A percentile compares a stretch with the other conserved stretches of the same genome.
Evolutionary conservation across 2,888 invertebrate genomes (phyloP).

Genomic region (Eilema sororculum): DNA sequence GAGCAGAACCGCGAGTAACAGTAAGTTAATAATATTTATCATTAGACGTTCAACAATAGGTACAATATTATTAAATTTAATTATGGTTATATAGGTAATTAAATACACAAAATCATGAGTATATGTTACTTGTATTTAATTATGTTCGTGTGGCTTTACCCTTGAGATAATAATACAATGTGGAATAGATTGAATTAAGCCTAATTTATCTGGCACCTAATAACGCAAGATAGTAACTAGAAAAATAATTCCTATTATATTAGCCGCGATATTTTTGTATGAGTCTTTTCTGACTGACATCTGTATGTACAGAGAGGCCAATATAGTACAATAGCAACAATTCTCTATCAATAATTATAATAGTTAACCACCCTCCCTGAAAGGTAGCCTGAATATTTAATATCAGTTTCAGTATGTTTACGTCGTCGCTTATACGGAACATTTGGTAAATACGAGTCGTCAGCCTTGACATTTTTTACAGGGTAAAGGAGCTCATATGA

Average conservation of each 20-base stretch:
- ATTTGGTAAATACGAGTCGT: slow-evolving; percentile 44
- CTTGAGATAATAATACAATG: background rate
- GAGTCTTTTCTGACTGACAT: background rate
- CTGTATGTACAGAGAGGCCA: background rate
- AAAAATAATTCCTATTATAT: slow-evolving; percentile 1
- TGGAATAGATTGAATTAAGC: background rate
- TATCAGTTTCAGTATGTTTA: slow-evolving; percentile 50
- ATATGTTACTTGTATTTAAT: background rate
- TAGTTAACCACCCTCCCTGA: slow-evolving; percentile 23
- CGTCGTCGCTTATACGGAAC: slow-evolving; percentile 53
- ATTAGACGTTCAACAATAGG: background rate
- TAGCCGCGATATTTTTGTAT: background rate
- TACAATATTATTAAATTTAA: no score
- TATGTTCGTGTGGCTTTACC: background rate
- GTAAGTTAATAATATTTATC: no score
- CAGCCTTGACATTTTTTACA: slow-evolving; percentile 61
- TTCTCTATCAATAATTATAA: slow-evolving; percentile 25
- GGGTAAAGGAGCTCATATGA: slow-evolving; percentile 69
- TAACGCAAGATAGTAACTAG: background rate
- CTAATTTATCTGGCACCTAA: background rate
- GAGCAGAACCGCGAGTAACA: no score
- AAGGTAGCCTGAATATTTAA: slow-evolving; percentile 50
- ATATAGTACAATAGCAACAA: slow-evolving; percentile 14
- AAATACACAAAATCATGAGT: background rate
- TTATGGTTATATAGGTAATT: background rate